These are phyloP conservation scores for Mesitornis unicolor DNA, from an alignment of 2,113 vertebrate genomes.

Conservation along the genomic window DNA sequence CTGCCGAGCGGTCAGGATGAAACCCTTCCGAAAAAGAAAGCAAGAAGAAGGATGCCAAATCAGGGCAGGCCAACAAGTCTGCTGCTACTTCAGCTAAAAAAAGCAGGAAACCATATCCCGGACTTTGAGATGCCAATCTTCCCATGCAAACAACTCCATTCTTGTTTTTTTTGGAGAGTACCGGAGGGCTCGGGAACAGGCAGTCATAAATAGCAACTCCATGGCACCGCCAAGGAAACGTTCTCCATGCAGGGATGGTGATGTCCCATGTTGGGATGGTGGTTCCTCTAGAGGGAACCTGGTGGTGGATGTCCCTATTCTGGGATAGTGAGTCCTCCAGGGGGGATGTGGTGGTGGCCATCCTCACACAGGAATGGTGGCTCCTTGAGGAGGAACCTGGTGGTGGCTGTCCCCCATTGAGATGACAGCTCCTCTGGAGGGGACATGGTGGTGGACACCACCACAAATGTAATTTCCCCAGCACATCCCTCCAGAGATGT, in stretches of 20 bases:
- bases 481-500: not conserved
- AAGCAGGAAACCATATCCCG: slow-evolving; percentile 64
- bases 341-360: not conserved
- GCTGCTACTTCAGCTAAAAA: slow-evolving; percentile 57
- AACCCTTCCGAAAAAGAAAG: not conserved
- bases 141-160: slow-evolving; percentile 62
- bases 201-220: slow-evolving; percentile 40
- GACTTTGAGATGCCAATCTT: slow-evolving; percentile 67
- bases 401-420: fast-evolving
- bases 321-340: fast-evolving
- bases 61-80: slow-evolving; percentile 38
- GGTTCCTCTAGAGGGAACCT: not conserved
- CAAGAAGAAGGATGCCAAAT: slow-evolving; percentile 48
- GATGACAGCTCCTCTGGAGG: not conserved
- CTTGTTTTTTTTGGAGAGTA: slow-evolving; percentile 64
- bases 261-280: not conserved
- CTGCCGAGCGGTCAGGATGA: slow-evolving; percentile 35
- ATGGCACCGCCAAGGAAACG: not conserved
- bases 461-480: not conserved
- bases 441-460: not conserved
- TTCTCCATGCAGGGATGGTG: not conserved
- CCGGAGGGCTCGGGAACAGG: not conserved
- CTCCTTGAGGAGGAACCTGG: not conserved
- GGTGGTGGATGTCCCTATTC: not conserved
- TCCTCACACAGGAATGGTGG: not conserved